Conservation (phyloP, 2,113 vertebrate species). For the Xenopus borealis region DNA sequence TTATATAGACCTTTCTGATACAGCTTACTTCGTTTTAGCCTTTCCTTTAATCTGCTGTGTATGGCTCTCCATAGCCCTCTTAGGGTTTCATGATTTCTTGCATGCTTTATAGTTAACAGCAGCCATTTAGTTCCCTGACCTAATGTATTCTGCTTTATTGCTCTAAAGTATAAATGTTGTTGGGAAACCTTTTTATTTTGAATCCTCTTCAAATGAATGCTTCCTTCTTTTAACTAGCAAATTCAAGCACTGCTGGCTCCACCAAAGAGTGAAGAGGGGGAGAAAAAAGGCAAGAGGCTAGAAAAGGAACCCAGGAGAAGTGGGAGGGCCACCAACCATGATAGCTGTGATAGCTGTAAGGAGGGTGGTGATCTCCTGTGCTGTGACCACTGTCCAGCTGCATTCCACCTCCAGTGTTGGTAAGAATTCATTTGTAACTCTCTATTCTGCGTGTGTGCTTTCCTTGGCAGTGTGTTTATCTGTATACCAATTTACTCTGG, state of each 20-base stretch:
- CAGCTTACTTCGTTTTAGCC: no score
- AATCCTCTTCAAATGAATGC: neutral
- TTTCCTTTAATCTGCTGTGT: no score
- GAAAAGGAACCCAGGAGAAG: conserved; percentile 87
- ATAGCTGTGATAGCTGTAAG: conserved; percentile 94
- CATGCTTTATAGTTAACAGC: no score
- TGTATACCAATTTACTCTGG: neutral
- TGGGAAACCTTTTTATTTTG: neutral
- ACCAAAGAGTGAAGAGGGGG: conserved; percentile 87
- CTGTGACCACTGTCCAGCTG: conserved; percentile 92
- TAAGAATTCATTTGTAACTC: conserved; percentile 55
- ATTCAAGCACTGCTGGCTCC: conserved; percentile 92
- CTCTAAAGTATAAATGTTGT: no score
- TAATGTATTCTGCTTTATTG: no score
- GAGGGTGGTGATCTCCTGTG: conserved; percentile 92
- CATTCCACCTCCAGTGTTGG: conserved; percentile 96
- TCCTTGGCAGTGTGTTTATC: no score
- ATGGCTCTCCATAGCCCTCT: no score
- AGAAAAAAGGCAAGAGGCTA: conserved; percentile 81
- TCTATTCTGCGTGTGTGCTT: no score
- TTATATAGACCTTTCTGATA: no score
- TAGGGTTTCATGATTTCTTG: no score
- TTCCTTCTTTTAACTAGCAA: conserved; percentile 66
- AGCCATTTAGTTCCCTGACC: no score
- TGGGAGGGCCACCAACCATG: conserved; percentile 91